A percentile compares a stretch with the other conserved stretches of the same genome.
phyloP scores from a whole-genome alignment of 2,888 invertebrate species.

The Eristalis intricaria region DNA sequence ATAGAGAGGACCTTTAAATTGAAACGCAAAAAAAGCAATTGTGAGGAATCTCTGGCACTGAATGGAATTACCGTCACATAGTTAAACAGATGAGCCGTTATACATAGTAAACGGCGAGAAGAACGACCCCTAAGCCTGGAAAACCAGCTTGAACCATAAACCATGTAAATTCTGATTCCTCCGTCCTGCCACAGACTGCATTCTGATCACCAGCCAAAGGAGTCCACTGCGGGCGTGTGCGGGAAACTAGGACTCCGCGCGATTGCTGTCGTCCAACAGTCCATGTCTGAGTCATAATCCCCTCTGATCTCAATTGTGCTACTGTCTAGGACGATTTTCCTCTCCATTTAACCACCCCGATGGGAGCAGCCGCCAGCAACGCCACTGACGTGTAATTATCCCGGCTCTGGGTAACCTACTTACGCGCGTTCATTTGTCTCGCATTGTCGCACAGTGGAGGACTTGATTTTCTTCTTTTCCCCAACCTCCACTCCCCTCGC shows the following conservation, averaged over 20 bases:
- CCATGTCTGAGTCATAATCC: background rate
- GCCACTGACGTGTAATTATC: slow-evolving; percentile 32
- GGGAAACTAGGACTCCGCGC: background rate
- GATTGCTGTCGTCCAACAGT: background rate
- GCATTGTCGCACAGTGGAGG: slow-evolving; percentile 14
- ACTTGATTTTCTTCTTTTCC: slow-evolving; percentile 45
- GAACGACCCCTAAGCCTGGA: too few relatives aligned
- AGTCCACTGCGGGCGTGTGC: background rate
- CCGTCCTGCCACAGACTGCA: background rate
- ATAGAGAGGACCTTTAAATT: too few relatives aligned
- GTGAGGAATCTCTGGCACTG: too few relatives aligned
- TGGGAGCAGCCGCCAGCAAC: background rate
- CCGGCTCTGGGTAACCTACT: slow-evolving; percentile 34
- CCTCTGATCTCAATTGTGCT: background rate
- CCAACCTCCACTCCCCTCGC: too few relatives aligned
- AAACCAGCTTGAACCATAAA: background rate
- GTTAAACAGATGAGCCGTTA: too few relatives aligned
- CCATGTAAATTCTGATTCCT: background rate
- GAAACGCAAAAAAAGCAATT: too few relatives aligned
- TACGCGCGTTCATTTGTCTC: slow-evolving; percentile 10
- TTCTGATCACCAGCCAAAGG: background rate
- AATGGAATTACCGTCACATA: too few relatives aligned
- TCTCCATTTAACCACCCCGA: background rate
- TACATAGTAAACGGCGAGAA: too few relatives aligned
- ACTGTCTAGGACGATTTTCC: background rate